Conservation (phyloP, 2,113 vertebrate genomes). For the Scytalopus superciliaris region DNA sequence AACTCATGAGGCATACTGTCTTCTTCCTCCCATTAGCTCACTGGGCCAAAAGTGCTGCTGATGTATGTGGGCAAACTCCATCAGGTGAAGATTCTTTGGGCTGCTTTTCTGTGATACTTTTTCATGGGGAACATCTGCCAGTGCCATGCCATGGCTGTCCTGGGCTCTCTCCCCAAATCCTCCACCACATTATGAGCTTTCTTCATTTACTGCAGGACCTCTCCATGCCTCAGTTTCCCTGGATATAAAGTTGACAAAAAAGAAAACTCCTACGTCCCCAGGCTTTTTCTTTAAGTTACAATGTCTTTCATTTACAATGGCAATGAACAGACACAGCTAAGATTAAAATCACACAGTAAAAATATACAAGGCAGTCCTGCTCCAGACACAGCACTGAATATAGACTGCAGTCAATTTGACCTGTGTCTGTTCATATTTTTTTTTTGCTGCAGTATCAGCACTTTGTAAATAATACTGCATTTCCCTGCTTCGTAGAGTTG, state of each 20-base stretch:
- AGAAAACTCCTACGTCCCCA: neutral
- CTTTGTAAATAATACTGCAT: neutral
- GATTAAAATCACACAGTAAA: constrained; percentile 24
- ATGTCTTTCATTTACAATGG: neutral
- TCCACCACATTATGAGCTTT: neutral
- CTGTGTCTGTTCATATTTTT: neutral
- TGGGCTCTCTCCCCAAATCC: neutral
- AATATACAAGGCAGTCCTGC: neutral
- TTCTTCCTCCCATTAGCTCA: neutral
- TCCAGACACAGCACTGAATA: neutral
- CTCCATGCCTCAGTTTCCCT: neutral
- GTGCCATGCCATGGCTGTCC: accelerated
- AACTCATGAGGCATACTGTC: neutral
- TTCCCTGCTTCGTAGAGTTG: neutral
- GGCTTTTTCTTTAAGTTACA: neutral
- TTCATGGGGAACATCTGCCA: neutral
- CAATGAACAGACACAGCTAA: neutral
- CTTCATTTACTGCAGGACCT: neutral
- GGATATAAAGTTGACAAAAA: neutral
- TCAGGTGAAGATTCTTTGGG: neutral
- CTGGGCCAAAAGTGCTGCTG: neutral
- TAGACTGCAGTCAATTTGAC: neutral
- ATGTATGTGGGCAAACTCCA: neutral
- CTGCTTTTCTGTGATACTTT: neutral
- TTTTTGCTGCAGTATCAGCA: constrained; percentile 10